Percentiles rank a stretch among this genome's conserved stretches.
Evolutionary conservation across 1,140 invertebrate genomes (phyloP).

Genomic region (Drosophila tsacasi): DNA sequence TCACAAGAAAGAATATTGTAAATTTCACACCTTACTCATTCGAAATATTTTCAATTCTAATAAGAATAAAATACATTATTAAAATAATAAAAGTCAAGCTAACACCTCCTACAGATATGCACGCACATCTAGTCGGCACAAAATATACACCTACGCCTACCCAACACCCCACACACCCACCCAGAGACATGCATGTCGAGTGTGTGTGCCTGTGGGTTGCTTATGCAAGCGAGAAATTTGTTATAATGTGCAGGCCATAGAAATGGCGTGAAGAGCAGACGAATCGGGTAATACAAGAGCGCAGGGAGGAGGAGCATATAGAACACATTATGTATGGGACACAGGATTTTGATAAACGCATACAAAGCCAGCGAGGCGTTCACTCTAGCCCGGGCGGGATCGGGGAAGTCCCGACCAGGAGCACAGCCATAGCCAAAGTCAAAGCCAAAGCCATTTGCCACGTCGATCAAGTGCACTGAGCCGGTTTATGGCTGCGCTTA

Average conservation of each 20-base stretch:
- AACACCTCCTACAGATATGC: constrained; percentile 29
- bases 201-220: constrained; percentile 58
- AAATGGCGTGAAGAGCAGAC: constrained; percentile 46
- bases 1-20: background rate
- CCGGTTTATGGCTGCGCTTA: constrained; percentile 77
- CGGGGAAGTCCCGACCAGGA: background rate
- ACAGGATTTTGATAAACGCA: constrained; percentile 76
- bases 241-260: constrained; percentile 76
- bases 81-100: constrained; percentile 22
- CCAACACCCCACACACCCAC: constrained; percentile 5
- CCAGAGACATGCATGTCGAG: constrained; percentile 47
- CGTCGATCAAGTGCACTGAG: constrained; percentile 81
- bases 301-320: constrained; percentile 20
- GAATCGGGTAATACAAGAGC: constrained; percentile 23
- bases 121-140: constrained; percentile 1
- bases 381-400: constrained; percentile 8
- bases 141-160: constrained; percentile 15
- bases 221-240: constrained; percentile 83
- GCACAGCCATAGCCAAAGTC: constrained; percentile 9
- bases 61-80: background rate
- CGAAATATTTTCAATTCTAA: background rate
- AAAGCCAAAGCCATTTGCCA: constrained; percentile 69
- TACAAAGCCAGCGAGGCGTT: constrained; percentile 75
- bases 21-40: background rate
- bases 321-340: constrained; percentile 60